Base-by-base conservation (phyloP, 1,140 invertebrate genomes). In the Apis florea region DNA sequence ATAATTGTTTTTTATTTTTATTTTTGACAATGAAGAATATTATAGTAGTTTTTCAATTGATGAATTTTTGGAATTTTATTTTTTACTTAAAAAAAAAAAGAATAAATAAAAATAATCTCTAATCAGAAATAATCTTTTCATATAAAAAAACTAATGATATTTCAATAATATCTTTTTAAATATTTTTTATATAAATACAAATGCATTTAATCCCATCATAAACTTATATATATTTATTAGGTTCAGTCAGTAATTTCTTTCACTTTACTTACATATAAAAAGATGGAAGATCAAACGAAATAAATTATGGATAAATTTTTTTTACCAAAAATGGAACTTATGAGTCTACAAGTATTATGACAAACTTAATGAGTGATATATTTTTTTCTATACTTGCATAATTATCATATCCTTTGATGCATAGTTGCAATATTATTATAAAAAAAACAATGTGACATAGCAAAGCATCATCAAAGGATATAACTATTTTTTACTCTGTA, bases 111-210 rank as follows among this genome's bases (percentile, higher is more conserved):
- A n/a, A n/a, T n/a, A n/a, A n/a, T n/a, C n/a, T n/a, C n/a, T 12
- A 21, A 19, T 31, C 12, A 8, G 0, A 11, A 54, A 8, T 9
- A 12, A 3, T 12, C 0, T 17, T 6, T 40, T 17, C 12, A 5
- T 53, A 9, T 24, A 59, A 56, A 59, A 40, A 21, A 71, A 31
- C 8, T 54, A 61, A 13, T 8, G 17, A 75, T 49, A 72, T 59
- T 74, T 74, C 61, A 79, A 78, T 82, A 75, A 86, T 82, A 54
- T 82, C 67, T 72, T 49, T 40, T 89, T 90, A 83, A 85, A 87
- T 89, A 84, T 86, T 85, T 88, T 83, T 88, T 90, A 87, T 91
- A 92, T 85, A 92, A 90, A 92, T 86, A 92, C 85, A 92, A 90
- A 92, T 85, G 91, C 91, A 92, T 87, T 89, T 89, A 89, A 87